Evolutionary conservation across 1,140 invertebrate genomes (phyloP).

Genomic region (Drosophila bifasciata): DNA sequence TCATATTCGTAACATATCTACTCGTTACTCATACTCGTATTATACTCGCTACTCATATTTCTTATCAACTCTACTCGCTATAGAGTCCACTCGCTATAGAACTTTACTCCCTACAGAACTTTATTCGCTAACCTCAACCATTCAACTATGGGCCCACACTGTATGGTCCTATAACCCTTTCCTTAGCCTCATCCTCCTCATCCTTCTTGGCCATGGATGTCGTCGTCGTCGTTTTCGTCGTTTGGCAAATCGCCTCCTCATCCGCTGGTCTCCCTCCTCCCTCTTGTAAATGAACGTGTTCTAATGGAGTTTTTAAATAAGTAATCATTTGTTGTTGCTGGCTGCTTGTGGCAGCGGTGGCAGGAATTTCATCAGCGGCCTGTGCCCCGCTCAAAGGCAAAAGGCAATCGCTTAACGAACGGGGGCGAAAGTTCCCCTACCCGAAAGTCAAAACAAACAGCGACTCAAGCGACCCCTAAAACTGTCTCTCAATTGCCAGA

Average conservation of each 20-base stretch:
- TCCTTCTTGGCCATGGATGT: no score
- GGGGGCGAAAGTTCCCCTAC: not conserved
- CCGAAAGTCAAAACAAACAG: not conserved
- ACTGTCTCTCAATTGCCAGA: no score
- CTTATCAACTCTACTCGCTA: no score
- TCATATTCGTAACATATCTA: no score
- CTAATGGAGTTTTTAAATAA: conserved; percentile 63
- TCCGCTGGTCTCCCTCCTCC: not conserved
- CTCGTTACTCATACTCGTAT: no score
- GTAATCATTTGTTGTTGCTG: conserved; percentile 55
- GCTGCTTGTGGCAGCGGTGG: conserved; percentile 13
- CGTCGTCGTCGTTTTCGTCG: no score
- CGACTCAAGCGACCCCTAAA: no score
- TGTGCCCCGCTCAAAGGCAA: not conserved
- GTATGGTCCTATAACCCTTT: not conserved
- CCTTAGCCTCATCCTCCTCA: not conserved
- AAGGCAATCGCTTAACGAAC: conserved; percentile 14
- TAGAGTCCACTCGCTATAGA: no score
- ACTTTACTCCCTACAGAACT: no score
- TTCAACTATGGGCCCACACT: no score
- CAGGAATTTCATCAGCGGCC: conserved; percentile 11
- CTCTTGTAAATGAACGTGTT: conserved; percentile 34
- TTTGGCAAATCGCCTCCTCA: not conserved
- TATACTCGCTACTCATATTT: no score
- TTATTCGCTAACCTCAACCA: no score